phyloP scores from a whole-genome alignment of 2,797 vertebrate species.

The Spea hammondii region DNA sequence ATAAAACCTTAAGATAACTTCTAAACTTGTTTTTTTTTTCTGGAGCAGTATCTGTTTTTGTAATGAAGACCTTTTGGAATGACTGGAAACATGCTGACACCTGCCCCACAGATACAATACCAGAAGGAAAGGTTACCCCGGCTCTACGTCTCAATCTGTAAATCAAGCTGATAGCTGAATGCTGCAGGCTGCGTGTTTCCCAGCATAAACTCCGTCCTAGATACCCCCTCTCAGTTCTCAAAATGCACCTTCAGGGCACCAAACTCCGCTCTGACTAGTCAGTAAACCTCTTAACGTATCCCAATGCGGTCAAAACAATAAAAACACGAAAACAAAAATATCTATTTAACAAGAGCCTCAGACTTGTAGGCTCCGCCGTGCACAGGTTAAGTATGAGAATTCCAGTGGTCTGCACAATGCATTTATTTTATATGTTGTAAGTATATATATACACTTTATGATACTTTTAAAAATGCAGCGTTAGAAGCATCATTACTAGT shows the following conservation, averaged over 20 bases:
- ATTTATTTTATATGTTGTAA: no score
- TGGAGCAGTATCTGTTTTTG: neutral
- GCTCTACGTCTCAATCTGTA: constrained; percentile 9
- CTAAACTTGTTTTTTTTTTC: neutral
- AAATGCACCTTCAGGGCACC: neutral
- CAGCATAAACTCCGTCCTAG: neutral
- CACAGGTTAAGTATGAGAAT: no score
- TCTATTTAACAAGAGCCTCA: no score
- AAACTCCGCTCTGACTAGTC: neutral
- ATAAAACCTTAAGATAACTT: no score
- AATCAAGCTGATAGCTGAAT: constrained; percentile 21
- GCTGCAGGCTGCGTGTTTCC: constrained; percentile 27
- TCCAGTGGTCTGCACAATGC: no score
- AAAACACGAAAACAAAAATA: neutral
- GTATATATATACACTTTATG: no score
- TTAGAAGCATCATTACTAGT: no score
- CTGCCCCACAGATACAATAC: constrained; percentile 18
- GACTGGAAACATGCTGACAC: constrained; percentile 2
- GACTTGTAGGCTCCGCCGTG: no score
- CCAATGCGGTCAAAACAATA: no score
- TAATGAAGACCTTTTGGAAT: neutral
- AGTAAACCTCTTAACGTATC: no score
- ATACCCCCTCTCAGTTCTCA: neutral
- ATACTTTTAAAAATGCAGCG: no score
- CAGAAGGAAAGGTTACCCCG: constrained; percentile 8